phyloP scores from a whole-genome alignment of 2,113 vertebrate genomes.

The Acrocephalus kingi region DNA sequence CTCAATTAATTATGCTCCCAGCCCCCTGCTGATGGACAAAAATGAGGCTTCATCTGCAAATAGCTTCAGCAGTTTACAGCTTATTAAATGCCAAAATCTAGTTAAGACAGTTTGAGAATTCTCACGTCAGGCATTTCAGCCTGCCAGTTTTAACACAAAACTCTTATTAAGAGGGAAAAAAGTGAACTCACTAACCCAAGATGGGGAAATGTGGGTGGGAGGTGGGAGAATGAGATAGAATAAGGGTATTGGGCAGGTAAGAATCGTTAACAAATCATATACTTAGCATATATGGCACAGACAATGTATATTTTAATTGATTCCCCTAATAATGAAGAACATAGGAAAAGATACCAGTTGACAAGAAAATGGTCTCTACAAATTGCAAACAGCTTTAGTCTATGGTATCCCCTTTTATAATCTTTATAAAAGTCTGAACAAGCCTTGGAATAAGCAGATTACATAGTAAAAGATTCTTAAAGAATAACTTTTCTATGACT shows the following conservation, averaged over 20 bases:
- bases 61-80: constrained; percentile 83
- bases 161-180: constrained; percentile 66
- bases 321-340: constrained; percentile 62
- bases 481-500: constrained; percentile 49
- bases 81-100: constrained; percentile 86
- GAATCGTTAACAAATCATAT: constrained; percentile 67
- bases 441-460: constrained; percentile 29
- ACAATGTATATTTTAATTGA: constrained; percentile 64
- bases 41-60: constrained; percentile 84
- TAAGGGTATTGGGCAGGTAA: constrained; percentile 62
- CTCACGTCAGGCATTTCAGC: constrained; percentile 75
- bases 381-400: constrained; percentile 49
- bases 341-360: constrained; percentile 42
- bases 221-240: constrained; percentile 19
- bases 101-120: constrained; percentile 82
- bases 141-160: constrained; percentile 73
- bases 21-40: constrained; percentile 83
- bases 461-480: constrained; percentile 35
- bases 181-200: constrained; percentile 50
- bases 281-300: constrained; percentile 49
- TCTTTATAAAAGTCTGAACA: constrained; percentile 30
- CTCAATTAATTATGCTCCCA: constrained; percentile 84
- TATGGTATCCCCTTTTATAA: constrained; percentile 35
- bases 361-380: constrained; percentile 50
- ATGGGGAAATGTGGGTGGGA: neutral